These are phyloP conservation scores for Heterohyrax brucei DNA, from an alignment of 2,797 vertebrate genomes.

Conservation along the genomic window DNA sequence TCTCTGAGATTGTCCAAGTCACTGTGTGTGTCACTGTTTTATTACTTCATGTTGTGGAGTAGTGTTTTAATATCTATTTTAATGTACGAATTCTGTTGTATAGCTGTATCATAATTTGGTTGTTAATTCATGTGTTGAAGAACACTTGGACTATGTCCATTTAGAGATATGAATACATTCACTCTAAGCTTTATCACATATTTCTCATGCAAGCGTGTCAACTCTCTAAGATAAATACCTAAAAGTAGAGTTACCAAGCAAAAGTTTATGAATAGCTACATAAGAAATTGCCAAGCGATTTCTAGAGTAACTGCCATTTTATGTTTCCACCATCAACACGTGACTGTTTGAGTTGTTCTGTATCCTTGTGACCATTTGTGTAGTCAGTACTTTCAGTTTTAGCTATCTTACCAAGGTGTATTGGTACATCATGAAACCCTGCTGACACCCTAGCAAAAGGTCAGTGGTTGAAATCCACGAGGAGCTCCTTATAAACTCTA, in stretches of 20 bases:
- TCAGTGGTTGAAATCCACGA: no score
- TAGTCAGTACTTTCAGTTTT: no score
- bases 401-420: rapidly evolving
- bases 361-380: no score
- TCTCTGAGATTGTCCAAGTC: no score
- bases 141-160: no score
- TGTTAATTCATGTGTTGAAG: neutral
- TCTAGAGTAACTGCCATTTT: neutral
- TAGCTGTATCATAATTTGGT: neutral
- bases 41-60: neutral
- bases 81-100: no score
- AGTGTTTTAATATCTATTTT: neutral
- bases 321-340: neutral
- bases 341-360: neutral
- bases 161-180: rapidly evolving
- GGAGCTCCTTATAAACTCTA: no score
- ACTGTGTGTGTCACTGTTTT: neutral
- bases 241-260: neutral
- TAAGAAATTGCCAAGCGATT: neutral
- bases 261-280: neutral
- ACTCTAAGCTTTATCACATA: neutral
- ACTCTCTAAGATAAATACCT: neutral
- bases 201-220: neutral
- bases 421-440: no score
- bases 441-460: no score